These are phyloP conservation scores for Eumaeus atala DNA, from an alignment of 1,140 invertebrate genomes.

Conservation along the genomic window DNA sequence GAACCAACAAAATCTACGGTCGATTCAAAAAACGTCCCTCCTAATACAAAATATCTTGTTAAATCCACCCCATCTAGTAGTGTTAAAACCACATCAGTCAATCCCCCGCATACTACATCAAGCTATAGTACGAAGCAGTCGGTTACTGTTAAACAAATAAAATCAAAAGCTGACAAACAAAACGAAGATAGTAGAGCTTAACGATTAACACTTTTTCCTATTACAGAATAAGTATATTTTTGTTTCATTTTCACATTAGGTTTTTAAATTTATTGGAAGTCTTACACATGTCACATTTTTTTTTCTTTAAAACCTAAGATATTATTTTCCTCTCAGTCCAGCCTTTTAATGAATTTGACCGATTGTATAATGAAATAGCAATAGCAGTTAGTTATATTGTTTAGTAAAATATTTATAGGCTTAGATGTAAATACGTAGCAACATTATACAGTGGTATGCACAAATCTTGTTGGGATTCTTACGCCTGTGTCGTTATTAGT, in stretches of 20 bases:
- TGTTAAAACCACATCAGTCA: conserved; percentile 11
- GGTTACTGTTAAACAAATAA: conserved; percentile 21
- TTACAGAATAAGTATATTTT: conserved; percentile 8
- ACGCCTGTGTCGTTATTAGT: too few relatives aligned
- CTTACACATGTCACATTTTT: too few relatives aligned
- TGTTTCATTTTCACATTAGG: conserved; percentile 6
- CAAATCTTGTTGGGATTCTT: not conserved
- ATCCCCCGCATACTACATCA: conserved; percentile 9
- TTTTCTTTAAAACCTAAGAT: too few relatives aligned
- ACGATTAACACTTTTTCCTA: conserved; percentile 22
- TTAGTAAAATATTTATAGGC: conserved; percentile 7
- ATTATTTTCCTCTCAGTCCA: not conserved
- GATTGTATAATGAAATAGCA: not conserved
- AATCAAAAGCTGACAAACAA: conserved; percentile 24
- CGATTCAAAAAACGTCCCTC: not conserved
- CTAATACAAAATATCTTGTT: not conserved
- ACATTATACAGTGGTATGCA: not conserved
- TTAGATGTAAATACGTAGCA: conserved; percentile 4
- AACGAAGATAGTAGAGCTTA: conserved; percentile 41
- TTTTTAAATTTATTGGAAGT: too few relatives aligned
- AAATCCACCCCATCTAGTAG: conserved; percentile 13
- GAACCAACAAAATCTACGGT: not conserved
- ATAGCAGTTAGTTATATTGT: not conserved
- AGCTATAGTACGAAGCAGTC: conserved; percentile 17
- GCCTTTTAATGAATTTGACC: not conserved